phyloP scores from a whole-genome alignment of 1,140 invertebrate species.

The Pseudomyrmex sp. region DNA sequence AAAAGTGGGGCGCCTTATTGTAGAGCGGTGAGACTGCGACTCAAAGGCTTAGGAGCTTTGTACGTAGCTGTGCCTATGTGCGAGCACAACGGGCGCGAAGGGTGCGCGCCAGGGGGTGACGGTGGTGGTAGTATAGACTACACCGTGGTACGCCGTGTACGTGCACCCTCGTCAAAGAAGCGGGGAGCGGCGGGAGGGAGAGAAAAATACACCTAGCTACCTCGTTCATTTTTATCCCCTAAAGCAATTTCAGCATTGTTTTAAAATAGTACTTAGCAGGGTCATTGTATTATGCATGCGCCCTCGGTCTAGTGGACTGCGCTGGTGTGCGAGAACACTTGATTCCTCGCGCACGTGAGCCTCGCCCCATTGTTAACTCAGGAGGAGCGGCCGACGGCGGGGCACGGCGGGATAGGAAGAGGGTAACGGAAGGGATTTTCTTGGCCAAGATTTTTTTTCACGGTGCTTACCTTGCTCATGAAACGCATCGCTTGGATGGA shows the following conservation, averaged over 20 bases:
- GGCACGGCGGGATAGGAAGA: conserved; percentile 30
- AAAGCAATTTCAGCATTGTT: conserved; percentile 87
- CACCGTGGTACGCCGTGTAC: conserved; percentile 70
- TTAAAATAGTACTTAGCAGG: conserved; percentile 86
- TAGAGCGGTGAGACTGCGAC: conserved; percentile 83
- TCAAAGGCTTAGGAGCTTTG: conserved; percentile 85
- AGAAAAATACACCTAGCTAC: conserved; percentile 85
- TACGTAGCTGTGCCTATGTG: conserved; percentile 78
- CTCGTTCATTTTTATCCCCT: conserved; percentile 86
- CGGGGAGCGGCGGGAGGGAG: conserved; percentile 76
- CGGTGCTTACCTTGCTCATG: conserved; percentile 68
- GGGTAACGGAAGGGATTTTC: conserved; percentile 74
- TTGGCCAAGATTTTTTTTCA: conserved; percentile 81
- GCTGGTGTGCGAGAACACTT: conserved; percentile 84
- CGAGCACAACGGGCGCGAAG: conserved; percentile 74
- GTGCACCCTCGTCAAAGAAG: conserved; percentile 72
- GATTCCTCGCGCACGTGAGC: conserved; percentile 85
- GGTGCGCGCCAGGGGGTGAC: conserved; percentile 71
- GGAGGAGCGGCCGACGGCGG: conserved; percentile 69
- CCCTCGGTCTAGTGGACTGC: conserved; percentile 80
- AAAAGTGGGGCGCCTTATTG: conserved; percentile 85
- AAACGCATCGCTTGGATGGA: conserved; percentile 52
- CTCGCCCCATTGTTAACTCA: conserved; percentile 84
- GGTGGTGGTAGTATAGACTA: conserved; percentile 79
- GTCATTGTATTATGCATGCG: conserved; percentile 86